phyloP scores from a whole-genome alignment of 92 coral and sea anemone genomes.

The Epizoanthus scotinus region DNA sequence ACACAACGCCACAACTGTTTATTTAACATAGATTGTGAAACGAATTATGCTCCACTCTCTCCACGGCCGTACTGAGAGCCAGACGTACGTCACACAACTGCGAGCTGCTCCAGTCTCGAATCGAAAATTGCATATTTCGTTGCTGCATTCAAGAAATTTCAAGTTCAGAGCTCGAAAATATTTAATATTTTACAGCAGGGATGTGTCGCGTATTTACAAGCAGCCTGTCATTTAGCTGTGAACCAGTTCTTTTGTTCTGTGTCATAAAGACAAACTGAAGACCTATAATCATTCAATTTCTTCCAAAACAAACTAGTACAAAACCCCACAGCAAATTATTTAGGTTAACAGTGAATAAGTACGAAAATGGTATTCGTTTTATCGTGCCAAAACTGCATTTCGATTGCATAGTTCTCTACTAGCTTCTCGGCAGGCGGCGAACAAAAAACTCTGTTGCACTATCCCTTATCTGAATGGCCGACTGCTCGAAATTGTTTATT shows the following conservation, averaged over 20 bases:
- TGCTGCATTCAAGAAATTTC: neutral
- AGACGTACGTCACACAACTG: neutral
- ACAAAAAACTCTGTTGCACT: slow-evolving; percentile 19
- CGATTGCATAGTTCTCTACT: neutral
- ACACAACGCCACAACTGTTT: slow-evolving; percentile 18
- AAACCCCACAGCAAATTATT: neutral
- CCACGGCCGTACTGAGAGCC: neutral
- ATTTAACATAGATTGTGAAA: slow-evolving; percentile 9
- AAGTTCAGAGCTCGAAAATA: slow-evolving; percentile 1
- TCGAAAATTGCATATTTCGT: neutral
- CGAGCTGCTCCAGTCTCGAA: neutral
- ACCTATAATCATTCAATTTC: slow-evolving; percentile 65
- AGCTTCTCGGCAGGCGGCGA: slow-evolving; percentile 35
- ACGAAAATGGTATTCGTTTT: neutral
- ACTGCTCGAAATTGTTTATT: slow-evolving; percentile 59
- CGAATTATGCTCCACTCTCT: slow-evolving; percentile 4
- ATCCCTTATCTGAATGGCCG: slow-evolving; percentile 6
- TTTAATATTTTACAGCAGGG: slow-evolving; percentile 22
- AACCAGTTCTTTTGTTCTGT: slow-evolving; percentile 77
- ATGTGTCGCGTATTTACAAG: slow-evolving; percentile 25
- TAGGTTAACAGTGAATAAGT: slow-evolving; percentile 2
- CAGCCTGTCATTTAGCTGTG: slow-evolving; percentile 5
- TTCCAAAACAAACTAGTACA: slow-evolving; percentile 34
- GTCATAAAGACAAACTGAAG: slow-evolving; percentile 47
- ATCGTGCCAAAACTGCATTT: neutral